Base-by-base conservation (phyloP, 1,140 invertebrate species). In the Atta colombica region DNA sequence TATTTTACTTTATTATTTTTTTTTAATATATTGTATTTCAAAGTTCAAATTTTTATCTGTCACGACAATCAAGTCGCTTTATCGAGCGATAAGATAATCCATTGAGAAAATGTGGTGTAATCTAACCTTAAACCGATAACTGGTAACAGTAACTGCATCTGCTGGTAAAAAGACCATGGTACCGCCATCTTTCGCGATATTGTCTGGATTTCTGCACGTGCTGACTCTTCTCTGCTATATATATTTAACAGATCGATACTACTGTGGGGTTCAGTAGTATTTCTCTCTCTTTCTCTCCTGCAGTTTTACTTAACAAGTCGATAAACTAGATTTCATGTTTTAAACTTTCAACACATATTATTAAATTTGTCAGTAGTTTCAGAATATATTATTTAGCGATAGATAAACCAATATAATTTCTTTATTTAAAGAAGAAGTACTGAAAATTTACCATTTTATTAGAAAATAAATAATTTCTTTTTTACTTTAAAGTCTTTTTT, bases 281-380 rank as follows among this genome's bases (percentile, higher is more conserved):
- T 25, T 35, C 39, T 74, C 35, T 28, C 28, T 28, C 28, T 28
- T 1, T 28, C 35, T 31, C 35, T 74, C 49, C 39, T 51, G 7
- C 45, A 49, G 28, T 49, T 75, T 74, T 60, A 16, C 25, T 74
- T 21, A 3, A 14, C n/a, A 69, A 74, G 80, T 84, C 69, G 80
- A 63, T 84, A 84, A 84, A 18, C 28, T 75, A 84, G 80, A 63
- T 84, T 74, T 18, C 80, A 61, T 28, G 14, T 55, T 39, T 25
- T 51, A 8, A 49, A 10, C 14, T 39, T 25, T 51, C n/a, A 49
- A 10, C 8, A 10, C 8, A 12, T 66, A 63, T 77, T 77, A 3
- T 65, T 58, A 14, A 58, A 49, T 28, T 45, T 6, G 5, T 58
- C 7, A 75, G 55, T 39, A 75, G 25, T 5, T 58, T 75, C 35